Evolutionary conservation across 2,113 vertebrate species (phyloP).

Genomic region (Osmerus mordax): DNA sequence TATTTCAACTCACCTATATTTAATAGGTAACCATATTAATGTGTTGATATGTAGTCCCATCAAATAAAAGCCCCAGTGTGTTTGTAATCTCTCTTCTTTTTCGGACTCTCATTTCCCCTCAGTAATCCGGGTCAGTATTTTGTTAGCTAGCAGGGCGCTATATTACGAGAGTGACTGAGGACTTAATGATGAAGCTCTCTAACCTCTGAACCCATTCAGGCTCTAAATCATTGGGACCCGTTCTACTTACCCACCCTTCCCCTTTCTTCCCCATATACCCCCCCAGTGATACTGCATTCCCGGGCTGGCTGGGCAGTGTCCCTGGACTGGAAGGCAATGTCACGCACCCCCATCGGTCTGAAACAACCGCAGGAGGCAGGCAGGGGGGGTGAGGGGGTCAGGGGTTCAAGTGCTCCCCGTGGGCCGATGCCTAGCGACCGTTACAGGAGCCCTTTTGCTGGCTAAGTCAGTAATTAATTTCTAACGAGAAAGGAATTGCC

Average conservation of each 20-base stretch:
- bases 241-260: constrained; percentile 37
- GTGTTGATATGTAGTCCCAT: too few relatives aligned
- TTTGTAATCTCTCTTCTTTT: too few relatives aligned
- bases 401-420: constrained; percentile 65
- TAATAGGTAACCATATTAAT: too few relatives aligned
- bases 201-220: constrained; percentile 40
- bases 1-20: too few relatives aligned
- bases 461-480: constrained; percentile 50
- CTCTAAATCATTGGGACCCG: constrained; percentile 53
- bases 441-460: constrained; percentile 22
- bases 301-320: constrained; percentile 64
- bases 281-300: constrained; percentile 64
- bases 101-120: too few relatives aligned
- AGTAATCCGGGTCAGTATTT: background rate
- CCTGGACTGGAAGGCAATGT: constrained; percentile 55
- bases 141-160: constrained; percentile 48
- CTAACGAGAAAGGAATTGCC: constrained; percentile 47
- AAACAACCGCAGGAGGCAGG: constrained; percentile 18
- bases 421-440: constrained; percentile 43
- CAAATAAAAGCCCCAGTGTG: too few relatives aligned
- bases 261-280: constrained; percentile 49
- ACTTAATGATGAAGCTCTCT: constrained; percentile 61
- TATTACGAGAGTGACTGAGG: constrained; percentile 54
- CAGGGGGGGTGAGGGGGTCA: constrained; percentile 35
- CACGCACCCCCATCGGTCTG: constrained; percentile 56